Evolutionary conservation across 2,797 vertebrate genomes (phyloP), one percentile per base, ranked within the genome.

Genomic region (Botia almorhae): DNA sequence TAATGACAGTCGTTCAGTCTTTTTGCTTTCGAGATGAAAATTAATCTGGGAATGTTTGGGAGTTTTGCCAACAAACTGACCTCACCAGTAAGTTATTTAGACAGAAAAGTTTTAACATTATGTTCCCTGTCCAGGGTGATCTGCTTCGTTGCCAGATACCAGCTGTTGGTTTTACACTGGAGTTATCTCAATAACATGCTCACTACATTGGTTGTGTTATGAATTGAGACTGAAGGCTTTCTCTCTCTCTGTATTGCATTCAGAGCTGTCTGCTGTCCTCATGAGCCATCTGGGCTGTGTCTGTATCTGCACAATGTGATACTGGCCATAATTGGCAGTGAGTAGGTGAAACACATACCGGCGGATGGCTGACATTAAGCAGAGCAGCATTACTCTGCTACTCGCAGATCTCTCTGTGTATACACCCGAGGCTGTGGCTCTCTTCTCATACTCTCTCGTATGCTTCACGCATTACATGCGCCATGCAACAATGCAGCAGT

Each of bases 311-410:
- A 36, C 13, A 65, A 36, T 71, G 76, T 81, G 53, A 33, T 81
- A 61, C 76, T 84, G 60, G 79, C 84, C 85, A 81, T 86, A 88
- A 86, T 86, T 83, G 85, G 83, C 73, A 70, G 80, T 71, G 72
- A 83, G 74, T 39, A 33, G 83, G 61, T n/a, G 26, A 80, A 56
- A 23, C 19, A 16, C 71, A 78, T 83, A 78, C 74, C 46, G 63
- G 51, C n/a, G 11, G 65, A 61, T 33, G 70, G 56, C 33, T 79
- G 76, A 79, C 73, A 81, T 73, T 77, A n/a, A 81, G 74, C 86
- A 84, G 83, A 74, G 72, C 67, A 69, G 53, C 5, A 1, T 67
- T 12, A 16, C 51, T 11, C 43, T 46, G 19, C 14, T 67, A 14
- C 23, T 14, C 61, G 1, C 39, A 48, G 60, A 19, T 74, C 73